Conservation (phyloP, 2,113 vertebrate species). For the Aix galericulata region DNA sequence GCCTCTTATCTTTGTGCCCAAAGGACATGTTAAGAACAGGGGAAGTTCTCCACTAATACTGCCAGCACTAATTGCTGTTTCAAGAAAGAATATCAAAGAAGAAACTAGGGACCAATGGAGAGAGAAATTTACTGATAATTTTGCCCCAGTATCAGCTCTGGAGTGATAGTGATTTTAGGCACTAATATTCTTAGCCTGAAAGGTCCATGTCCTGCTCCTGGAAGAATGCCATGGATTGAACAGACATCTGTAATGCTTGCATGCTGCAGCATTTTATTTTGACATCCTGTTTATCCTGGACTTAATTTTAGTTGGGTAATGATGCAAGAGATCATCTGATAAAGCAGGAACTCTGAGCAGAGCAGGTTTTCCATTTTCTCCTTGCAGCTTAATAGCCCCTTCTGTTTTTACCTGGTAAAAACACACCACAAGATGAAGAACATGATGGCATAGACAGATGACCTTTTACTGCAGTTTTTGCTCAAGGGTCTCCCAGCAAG, state of each 20-base stretch:
- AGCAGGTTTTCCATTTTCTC: not conserved
- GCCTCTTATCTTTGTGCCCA: not conserved
- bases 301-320: conserved; percentile 22
- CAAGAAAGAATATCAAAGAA: conserved; percentile 16
- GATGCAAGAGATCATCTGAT: conserved; percentile 19
- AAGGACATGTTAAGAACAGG: not conserved
- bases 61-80: conserved; percentile 10
- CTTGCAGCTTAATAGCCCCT: not conserved
- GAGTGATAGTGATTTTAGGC: not conserved
- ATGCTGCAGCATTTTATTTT: not conserved
- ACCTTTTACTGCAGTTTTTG: not conserved
- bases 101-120: not conserved
- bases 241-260: not conserved
- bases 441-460: not conserved
- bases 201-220: not conserved
- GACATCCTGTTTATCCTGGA: conserved; percentile 44
- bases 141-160: not conserved
- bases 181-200: not conserved
- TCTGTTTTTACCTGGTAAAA: not conserved
- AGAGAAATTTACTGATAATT: not conserved
- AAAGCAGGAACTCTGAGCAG: not conserved
- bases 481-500: not conserved
- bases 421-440: not conserved
- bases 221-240: not conserved
- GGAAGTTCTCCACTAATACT: not conserved